Conservation (phyloP, 2,113 vertebrate genomes). For the Neodon shergylaensis region DNA sequence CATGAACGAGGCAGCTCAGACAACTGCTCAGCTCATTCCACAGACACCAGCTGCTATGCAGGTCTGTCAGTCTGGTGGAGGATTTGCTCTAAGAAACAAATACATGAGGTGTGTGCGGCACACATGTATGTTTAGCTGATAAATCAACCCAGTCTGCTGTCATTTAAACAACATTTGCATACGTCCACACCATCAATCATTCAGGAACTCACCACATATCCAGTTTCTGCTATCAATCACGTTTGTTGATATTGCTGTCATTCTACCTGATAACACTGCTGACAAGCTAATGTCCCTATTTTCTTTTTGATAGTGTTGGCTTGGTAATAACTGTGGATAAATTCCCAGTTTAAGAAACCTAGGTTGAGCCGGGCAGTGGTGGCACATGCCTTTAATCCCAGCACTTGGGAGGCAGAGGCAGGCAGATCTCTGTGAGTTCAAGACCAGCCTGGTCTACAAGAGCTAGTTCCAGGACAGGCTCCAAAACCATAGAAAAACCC, state of each 20-base stretch:
- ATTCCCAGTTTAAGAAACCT: not conserved
- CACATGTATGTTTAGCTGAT: not conserved
- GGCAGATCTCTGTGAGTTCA: too few relatives aligned
- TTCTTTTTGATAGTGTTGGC: not conserved
- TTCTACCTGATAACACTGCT: not conserved
- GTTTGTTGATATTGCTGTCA: not conserved
- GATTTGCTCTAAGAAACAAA: not conserved
- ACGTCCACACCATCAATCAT: not conserved
- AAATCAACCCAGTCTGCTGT: not conserved
- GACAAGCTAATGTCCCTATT: not conserved
- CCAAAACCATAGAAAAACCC: too few relatives aligned
- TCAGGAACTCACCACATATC: not conserved
- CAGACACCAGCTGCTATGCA: not conserved
- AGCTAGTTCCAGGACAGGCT: too few relatives aligned
- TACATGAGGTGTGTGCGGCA: accelerated
- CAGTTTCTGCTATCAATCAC: not conserved
- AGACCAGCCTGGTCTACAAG: too few relatives aligned
- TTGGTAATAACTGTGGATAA: not conserved
- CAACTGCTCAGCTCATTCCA: not conserved
- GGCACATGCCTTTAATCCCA: too few relatives aligned
- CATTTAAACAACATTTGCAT: not conserved
- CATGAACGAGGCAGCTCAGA: not conserved
- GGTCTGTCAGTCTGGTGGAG: not conserved
- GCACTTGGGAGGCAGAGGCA: too few relatives aligned
- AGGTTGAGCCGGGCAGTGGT: too few relatives aligned